Evolutionary conservation across 2,888 invertebrate genomes (phyloP).

Genomic region (Drosophila borealis): DNA sequence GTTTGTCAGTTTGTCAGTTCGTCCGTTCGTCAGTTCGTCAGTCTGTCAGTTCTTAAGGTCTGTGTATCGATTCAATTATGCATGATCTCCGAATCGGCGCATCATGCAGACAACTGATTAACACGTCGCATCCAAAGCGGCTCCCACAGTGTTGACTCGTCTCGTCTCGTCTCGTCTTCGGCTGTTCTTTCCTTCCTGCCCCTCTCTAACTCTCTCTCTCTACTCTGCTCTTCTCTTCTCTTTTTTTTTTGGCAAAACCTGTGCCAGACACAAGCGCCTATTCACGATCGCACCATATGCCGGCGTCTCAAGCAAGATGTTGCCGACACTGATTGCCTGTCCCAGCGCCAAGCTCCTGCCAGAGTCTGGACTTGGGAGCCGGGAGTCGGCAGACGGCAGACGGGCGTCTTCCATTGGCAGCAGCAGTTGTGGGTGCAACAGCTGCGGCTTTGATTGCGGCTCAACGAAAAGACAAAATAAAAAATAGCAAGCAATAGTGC

Average conservation of each 20-base stretch:
- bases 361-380: not conserved
- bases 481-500: not conserved
- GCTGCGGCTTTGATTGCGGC: constrained; percentile 53
- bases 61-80: constrained; percentile 72
- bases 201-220: not conserved
- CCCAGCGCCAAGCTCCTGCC: constrained; percentile 6
- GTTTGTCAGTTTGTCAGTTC: constrained; percentile 1
- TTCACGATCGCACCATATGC: constrained; percentile 53
- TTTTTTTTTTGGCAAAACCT: constrained; percentile 50
- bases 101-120: constrained; percentile 74
- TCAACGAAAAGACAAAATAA: constrained; percentile 15
- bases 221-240: not conserved
- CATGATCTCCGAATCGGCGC: constrained; percentile 52
- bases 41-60: constrained; percentile 7
- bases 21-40: constrained; percentile 7
- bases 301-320: constrained; percentile 59
- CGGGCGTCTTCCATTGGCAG: not conserved
- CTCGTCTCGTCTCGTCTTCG: constrained; percentile 7
- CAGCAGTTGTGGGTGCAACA: constrained; percentile 58
- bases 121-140: constrained; percentile 50
- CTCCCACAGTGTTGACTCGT: constrained; percentile 56
- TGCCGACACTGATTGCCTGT: constrained; percentile 56
- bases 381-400: not conserved
- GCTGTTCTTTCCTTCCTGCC: not conserved
- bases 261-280: constrained; percentile 39